These are phyloP conservation scores for Sebastes trivittatus DNA, from an alignment of 2,797 vertebrate genomes.

Conservation along the genomic window DNA sequence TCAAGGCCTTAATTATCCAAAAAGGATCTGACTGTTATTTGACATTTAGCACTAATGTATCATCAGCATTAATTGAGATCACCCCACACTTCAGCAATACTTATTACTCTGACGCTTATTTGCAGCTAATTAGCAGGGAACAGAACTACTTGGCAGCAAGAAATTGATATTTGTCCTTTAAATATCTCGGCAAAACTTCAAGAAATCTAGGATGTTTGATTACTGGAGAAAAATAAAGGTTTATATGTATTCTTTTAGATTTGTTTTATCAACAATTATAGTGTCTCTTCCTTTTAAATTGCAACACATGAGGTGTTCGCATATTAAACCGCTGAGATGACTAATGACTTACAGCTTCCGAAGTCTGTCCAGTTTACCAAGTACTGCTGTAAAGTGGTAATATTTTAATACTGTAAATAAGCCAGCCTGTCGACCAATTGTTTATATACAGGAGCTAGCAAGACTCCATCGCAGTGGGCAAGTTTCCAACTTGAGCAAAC, in stretches of 20 bases:
- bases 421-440: background rate
- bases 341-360: background rate
- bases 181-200: constrained; percentile 18
- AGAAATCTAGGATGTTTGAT: background rate
- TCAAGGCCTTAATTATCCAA: constrained; percentile 69
- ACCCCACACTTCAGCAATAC: constrained; percentile 52
- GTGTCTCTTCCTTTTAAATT: background rate
- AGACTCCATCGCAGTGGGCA: background rate
- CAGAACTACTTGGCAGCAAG: constrained; percentile 49
- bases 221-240: background rate
- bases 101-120: constrained; percentile 50
- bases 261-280: background rate
- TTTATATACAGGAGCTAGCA: background rate
- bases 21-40: constrained; percentile 57
- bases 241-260: background rate
- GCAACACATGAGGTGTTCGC: background rate
- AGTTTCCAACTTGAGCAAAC: background rate
- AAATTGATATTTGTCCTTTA: constrained; percentile 32
- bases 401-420: background rate
- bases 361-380: background rate
- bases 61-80: constrained; percentile 62
- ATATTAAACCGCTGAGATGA: background rate
- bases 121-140: constrained; percentile 55
- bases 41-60: constrained; percentile 70
- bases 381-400: background rate